Evolutionary conservation across 1,140 invertebrate genomes (phyloP).

Genomic region (Nasonia longicornis): DNA sequence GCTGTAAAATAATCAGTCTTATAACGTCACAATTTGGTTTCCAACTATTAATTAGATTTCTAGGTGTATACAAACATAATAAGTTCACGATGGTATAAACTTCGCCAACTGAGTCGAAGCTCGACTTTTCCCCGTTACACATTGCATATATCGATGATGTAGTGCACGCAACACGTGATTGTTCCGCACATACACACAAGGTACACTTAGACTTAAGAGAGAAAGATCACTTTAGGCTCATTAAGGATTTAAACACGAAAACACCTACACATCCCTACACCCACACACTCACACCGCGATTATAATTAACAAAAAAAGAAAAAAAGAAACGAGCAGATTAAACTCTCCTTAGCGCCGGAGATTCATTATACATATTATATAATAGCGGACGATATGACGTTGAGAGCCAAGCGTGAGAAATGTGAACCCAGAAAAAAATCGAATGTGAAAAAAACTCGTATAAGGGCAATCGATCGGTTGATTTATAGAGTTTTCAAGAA

Average conservation of each 20-base stretch:
- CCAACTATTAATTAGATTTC: too few relatives aligned
- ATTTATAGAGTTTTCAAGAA: not conserved
- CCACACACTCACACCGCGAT: slow-evolving; percentile 2
- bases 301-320: slow-evolving; percentile 23
- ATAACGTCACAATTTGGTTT: too few relatives aligned
- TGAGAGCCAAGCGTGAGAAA: slow-evolving; percentile 20
- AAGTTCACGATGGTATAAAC: not conserved
- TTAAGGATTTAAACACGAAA: slow-evolving; percentile 34
- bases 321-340: slow-evolving; percentile 4
- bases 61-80: not conserved
- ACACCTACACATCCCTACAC: not conserved
- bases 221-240: slow-evolving; percentile 57
- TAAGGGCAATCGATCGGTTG: not conserved
- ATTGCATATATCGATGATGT: slow-evolving; percentile 51
- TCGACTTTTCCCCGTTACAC: slow-evolving; percentile 43
- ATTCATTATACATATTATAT: slow-evolving; percentile 50
- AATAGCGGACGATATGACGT: slow-evolving; percentile 17
- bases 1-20: not conserved
- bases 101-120: slow-evolving; percentile 28
- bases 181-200: slow-evolving; percentile 57
- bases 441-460: slow-evolving; percentile 39
- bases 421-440: slow-evolving; percentile 43
- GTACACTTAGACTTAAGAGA: slow-evolving; percentile 45
- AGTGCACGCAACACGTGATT: slow-evolving; percentile 60
- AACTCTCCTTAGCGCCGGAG: slow-evolving; percentile 38